A percentile compares a stretch with the other conserved stretches of the same genome.
Evolutionary conservation across 2,888 invertebrate species (phyloP).

Genomic region (Phalera bucephala): DNA sequence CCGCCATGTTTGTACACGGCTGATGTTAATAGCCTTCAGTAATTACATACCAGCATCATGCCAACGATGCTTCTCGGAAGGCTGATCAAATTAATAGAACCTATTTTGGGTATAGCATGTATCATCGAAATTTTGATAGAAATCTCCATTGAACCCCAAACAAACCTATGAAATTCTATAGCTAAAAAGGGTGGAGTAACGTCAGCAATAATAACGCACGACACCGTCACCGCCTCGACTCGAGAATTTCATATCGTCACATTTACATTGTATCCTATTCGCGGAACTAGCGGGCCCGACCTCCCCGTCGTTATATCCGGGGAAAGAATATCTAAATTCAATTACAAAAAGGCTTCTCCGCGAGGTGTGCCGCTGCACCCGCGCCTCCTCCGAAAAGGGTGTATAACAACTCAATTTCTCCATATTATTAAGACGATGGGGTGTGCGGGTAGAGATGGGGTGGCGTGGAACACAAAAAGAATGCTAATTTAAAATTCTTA

Average conservation of each 20-base stretch:
- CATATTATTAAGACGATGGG: constrained; percentile 79
- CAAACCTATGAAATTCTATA: constrained; percentile 4
- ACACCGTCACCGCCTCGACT: constrained; percentile 47
- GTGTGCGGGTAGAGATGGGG: constrained; percentile 64
- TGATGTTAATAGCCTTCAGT: constrained; percentile 81
- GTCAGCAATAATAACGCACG: constrained; percentile 49
- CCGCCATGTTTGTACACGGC: constrained; percentile 82
- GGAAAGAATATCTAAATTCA: constrained; percentile 81
- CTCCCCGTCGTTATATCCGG: constrained; percentile 71
- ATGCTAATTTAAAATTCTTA: constrained; percentile 83
- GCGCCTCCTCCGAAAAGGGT: constrained; percentile 76
- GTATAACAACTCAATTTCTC: constrained; percentile 82
- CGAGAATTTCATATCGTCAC: constrained; percentile 69
- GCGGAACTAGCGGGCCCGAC: constrained; percentile 62
- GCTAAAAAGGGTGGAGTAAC: constrained; percentile 28
- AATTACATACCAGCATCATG: constrained; percentile 80
- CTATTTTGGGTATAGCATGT: constrained; percentile 59
- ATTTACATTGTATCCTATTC: constrained; percentile 61
- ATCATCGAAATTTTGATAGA: constrained; percentile 36
- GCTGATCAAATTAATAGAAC: constrained; percentile 79
- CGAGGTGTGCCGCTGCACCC: constrained; percentile 77
- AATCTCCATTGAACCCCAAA: constrained; percentile 26
- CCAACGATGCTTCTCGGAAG: constrained; percentile 78
- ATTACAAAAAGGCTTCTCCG: constrained; percentile 79
- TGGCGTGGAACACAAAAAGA: constrained; percentile 77